Conservation (phyloP, 1,140 invertebrate genomes). For the Colletes latitarsis region DNA sequence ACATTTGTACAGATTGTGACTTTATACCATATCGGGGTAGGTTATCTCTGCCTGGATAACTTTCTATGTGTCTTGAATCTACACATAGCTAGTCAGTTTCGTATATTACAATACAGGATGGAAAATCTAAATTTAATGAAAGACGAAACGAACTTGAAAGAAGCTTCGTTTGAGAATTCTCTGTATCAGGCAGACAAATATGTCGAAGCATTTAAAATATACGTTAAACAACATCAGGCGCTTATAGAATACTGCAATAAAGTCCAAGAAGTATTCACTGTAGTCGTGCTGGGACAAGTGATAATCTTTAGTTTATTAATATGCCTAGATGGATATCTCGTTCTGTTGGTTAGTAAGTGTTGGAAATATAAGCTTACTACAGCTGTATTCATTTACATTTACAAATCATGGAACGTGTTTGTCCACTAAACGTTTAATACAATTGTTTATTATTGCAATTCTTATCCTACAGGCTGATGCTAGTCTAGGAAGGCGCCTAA, state of each 20-base stretch:
- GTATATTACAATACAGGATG: conserved; percentile 55
- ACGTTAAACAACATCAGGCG: conserved; percentile 35
- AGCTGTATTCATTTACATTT: no score
- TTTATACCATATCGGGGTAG: conserved; percentile 42
- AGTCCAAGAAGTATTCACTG: conserved; percentile 44
- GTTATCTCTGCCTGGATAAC: conserved; percentile 48
- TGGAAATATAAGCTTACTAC: background rate
- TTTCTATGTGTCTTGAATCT: conserved; percentile 60
- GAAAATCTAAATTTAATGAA: background rate
- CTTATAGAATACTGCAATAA: conserved; percentile 46
- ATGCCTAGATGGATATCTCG: conserved; percentile 60
- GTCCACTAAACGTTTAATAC: no score
- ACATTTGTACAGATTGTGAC: conserved; percentile 43
- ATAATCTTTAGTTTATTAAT: conserved; percentile 56
- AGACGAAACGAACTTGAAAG: background rate
- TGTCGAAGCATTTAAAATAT: conserved; percentile 22
- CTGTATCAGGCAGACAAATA: background rate
- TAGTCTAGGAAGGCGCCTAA: background rate
- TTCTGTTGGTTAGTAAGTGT: conserved; percentile 38
- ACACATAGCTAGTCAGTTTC: conserved; percentile 58
- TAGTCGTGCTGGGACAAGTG: conserved; percentile 53
- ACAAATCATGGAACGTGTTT: no score
- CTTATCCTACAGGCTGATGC: background rate
- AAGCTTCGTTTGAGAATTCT: background rate
- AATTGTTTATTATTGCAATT: no score